Conservation (phyloP, 2,113 vertebrate species). For the Charadrius vociferus region DNA sequence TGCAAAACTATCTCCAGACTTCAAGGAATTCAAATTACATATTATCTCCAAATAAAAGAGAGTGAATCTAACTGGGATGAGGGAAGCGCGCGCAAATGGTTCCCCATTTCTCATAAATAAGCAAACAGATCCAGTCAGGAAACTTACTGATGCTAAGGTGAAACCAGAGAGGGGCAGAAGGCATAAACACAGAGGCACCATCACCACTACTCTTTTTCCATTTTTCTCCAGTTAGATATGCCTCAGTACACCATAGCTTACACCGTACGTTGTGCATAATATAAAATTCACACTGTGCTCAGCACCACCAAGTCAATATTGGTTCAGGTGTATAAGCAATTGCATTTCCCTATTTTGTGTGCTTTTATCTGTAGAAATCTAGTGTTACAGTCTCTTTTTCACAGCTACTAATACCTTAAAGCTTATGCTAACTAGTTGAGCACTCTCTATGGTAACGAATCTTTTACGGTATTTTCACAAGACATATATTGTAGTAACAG, state of each 20-base stretch:
- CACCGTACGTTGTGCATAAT: accelerated
- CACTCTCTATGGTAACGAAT: neutral
- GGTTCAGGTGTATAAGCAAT: neutral
- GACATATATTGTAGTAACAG: neutral
- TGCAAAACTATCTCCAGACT: neutral
- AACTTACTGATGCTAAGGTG: neutral
- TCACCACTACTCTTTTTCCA: neutral
- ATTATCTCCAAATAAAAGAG: neutral
- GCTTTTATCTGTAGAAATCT: neutral
- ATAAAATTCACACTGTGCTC: neutral
- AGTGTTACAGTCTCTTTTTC: neutral
- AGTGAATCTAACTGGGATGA: neutral
- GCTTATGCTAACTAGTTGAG: neutral
- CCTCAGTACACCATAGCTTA: accelerated
- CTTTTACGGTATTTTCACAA: neutral
- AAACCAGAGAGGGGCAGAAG: neutral
- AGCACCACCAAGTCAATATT: neutral
- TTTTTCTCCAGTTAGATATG: neutral
- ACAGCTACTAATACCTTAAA: neutral
- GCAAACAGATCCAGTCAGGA: neutral
- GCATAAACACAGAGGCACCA: neutral
- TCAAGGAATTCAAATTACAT: neutral
- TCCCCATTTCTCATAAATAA: neutral
- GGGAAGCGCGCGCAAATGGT: neutral
- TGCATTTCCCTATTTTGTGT: neutral